Evolutionary conservation across 2,113 vertebrate genomes (phyloP).

Genomic region (Empidonax traillii): DNA sequence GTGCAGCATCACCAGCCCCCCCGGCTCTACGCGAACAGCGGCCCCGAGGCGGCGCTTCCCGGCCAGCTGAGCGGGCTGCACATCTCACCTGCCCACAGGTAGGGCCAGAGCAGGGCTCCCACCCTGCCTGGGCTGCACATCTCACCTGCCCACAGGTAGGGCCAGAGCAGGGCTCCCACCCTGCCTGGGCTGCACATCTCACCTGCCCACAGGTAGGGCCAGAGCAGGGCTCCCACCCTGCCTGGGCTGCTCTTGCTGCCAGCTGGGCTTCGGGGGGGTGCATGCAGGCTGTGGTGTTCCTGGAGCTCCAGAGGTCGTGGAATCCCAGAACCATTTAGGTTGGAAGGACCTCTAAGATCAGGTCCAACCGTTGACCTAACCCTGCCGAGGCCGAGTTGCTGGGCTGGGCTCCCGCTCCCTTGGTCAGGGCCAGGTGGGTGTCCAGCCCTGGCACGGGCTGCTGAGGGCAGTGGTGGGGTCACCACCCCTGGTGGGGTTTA

Average conservation of each 20-base stretch:
- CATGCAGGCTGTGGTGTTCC: background rate
- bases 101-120: background rate
- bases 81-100: conserved; percentile 84
- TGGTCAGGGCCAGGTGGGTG: background rate
- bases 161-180: background rate
- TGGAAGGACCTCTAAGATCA: background rate
- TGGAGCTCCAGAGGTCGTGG: background rate
- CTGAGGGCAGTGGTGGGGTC: background rate
- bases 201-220: conserved; percentile 80
- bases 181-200: conserved; percentile 76
- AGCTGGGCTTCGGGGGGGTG: rapidly evolving
- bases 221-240: rapidly evolving
- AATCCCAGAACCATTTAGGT: background rate
- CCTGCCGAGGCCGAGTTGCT: background rate
- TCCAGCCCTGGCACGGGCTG: background rate
- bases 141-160: conserved; percentile 82
- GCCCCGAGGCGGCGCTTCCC: conserved; percentile 75
- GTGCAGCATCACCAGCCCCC: conserved; percentile 81
- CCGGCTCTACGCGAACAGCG: conserved; percentile 73
- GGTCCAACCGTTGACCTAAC: background rate
- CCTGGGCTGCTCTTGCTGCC: background rate
- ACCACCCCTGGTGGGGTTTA: background rate
- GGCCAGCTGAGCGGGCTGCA: conserved; percentile 85
- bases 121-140: no score
- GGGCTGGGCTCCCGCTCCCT: background rate